These are phyloP conservation scores for Sycophaga agraensis DNA, from an alignment of 1,140 invertebrate genomes.

Conservation along the genomic window DNA sequence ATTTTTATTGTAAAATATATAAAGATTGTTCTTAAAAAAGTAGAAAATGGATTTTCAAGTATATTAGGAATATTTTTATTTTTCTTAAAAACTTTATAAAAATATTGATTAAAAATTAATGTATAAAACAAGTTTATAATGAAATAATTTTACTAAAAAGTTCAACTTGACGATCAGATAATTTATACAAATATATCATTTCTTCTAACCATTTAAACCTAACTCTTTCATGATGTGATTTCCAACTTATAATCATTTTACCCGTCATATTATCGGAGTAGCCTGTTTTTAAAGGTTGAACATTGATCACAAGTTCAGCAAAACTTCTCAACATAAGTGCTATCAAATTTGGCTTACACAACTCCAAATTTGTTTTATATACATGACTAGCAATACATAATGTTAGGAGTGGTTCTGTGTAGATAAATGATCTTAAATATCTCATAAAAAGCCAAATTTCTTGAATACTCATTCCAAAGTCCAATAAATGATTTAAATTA, in stretches of 20 bases:
- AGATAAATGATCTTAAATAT: constrained; percentile 45
- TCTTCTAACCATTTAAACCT: constrained; percentile 55
- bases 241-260: constrained; percentile 60
- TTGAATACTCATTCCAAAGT: constrained; percentile 60
- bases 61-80: no score
- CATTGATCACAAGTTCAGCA: constrained; percentile 63
- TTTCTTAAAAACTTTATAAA: no score
- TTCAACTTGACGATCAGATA: constrained; percentile 71
- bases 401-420: constrained; percentile 40
- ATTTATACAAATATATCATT: constrained; percentile 65
- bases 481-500: constrained; percentile 69
- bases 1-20: no score
- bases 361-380: constrained; percentile 58
- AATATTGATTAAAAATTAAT: no score
- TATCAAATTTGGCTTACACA: constrained; percentile 51
- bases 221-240: constrained; percentile 51
- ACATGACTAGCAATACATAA: constrained; percentile 59
- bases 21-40: no score
- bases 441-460: constrained; percentile 61
- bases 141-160: no score
- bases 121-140: no score
- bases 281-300: constrained; percentile 67
- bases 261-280: constrained; percentile 69
- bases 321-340: constrained; percentile 63
- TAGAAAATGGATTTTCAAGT: no score